Conservation (phyloP, 2,797 vertebrate species). For the Neostethus bicornis region DNA sequence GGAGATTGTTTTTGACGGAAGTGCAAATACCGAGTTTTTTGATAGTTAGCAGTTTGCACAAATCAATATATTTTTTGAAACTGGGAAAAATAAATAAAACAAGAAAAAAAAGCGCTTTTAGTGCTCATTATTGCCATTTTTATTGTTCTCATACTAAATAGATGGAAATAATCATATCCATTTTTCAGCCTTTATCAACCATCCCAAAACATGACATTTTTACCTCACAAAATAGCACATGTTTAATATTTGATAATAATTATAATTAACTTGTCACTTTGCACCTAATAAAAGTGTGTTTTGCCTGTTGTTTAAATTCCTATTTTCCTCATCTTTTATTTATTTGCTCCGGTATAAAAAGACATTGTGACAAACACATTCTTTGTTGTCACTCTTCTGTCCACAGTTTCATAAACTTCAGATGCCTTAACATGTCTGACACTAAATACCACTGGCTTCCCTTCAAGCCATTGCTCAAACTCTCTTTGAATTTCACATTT, state of each 20-base stretch:
- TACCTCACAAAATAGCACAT: slow-evolving; percentile 23
- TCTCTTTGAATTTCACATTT: slow-evolving; percentile 12
- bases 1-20: too few species aligned
- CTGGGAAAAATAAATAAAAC: too few species aligned
- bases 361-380: slow-evolving; percentile 23
- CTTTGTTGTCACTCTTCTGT: background rate
- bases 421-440: background rate
- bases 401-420: slow-evolving; percentile 5
- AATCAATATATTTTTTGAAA: too few species aligned
- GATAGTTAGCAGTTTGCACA: too few species aligned
- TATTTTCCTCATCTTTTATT: slow-evolving; percentile 41
- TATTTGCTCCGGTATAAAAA: slow-evolving; percentile 48
- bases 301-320: slow-evolving; percentile 36
- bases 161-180: too few species aligned
- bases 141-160: too few species aligned
- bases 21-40: too few species aligned
- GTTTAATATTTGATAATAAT: too few species aligned
- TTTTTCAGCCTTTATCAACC: slow-evolving; percentile 13
- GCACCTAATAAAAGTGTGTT: slow-evolving; percentile 14
- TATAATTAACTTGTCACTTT: slow-evolving; percentile 10
- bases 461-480: background rate
- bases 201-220: slow-evolving; percentile 26
- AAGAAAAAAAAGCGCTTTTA: too few species aligned
- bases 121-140: too few species aligned
- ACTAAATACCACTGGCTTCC: background rate